phyloP scores from a whole-genome alignment of 1,140 invertebrate genomes.

The Leptinotarsa defecta region DNA sequence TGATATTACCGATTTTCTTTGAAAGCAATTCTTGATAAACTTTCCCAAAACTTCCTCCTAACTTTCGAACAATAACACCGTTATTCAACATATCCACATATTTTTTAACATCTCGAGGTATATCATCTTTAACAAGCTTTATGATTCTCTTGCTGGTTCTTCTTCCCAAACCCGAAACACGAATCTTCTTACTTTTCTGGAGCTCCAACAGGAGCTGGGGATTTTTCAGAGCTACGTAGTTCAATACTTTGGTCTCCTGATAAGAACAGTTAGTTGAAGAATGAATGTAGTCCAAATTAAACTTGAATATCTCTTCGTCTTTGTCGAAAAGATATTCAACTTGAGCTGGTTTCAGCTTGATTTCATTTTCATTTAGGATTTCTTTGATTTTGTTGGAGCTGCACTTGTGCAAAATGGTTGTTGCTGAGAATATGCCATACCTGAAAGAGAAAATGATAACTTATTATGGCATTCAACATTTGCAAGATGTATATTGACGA shows the following conservation, averaged over 20 bases:
- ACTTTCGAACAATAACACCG: conserved; percentile 11
- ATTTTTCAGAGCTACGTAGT: conserved; percentile 27
- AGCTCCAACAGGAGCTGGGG: conserved; percentile 11
- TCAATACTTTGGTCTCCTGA: conserved; percentile 18
- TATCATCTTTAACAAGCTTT: conserved; percentile 18
- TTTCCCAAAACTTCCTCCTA: conserved; percentile 1
- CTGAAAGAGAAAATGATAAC: not conserved
- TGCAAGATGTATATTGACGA: too few relatives aligned
- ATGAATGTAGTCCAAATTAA: conserved; percentile 25
- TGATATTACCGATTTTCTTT: not conserved
- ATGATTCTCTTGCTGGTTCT: conserved; percentile 27
- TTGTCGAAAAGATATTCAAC: conserved; percentile 32
- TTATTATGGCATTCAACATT: too few relatives aligned
- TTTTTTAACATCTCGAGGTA: conserved; percentile 11
- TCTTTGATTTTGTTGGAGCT: conserved; percentile 25
- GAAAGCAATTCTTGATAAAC: conserved; percentile 17
- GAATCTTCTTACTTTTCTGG: conserved; percentile 11
- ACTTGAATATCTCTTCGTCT: conserved; percentile 20
- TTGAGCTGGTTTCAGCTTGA: conserved; percentile 14
- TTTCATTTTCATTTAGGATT: conserved; percentile 10
- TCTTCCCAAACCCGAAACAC: conserved; percentile 12
- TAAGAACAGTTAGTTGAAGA: not conserved
- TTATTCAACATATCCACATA: conserved; percentile 14
- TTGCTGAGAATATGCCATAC: conserved; percentile 29
- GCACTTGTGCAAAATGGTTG: conserved; percentile 25